Percentiles rank a stretch among this genome's conserved stretches.
Evolutionary conservation across 2,797 vertebrate species (phyloP).

Genomic region (Gadopsis bispinosus): DNA sequence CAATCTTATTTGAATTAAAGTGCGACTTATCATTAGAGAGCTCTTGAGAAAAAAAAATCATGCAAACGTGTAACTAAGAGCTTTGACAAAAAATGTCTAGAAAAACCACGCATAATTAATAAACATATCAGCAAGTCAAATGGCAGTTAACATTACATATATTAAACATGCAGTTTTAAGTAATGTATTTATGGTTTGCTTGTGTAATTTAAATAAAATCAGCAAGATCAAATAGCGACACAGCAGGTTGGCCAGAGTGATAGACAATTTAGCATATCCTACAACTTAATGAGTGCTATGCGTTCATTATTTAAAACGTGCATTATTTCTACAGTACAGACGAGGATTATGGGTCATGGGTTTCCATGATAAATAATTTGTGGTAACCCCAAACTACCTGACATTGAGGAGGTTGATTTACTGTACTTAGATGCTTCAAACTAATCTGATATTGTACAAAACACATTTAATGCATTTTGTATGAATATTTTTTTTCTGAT

Average conservation of each 20-base stretch:
- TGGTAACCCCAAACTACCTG: background rate
- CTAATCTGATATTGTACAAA: background rate
- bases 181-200: background rate
- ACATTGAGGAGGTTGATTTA: background rate
- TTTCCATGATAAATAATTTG: background rate
- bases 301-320: background rate
- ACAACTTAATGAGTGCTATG: background rate
- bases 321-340: background rate
- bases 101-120: constrained; percentile 8
- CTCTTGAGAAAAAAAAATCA: constrained; percentile 12
- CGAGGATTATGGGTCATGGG: background rate
- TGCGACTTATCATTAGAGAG: constrained; percentile 19
- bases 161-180: background rate
- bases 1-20: constrained; percentile 37
- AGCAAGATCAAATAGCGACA: background rate
- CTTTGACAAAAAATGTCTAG: background rate
- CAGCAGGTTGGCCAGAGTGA: background rate
- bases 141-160: background rate
- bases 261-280: background rate
- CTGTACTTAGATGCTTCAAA: background rate
- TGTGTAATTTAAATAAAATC: background rate
- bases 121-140: constrained; percentile 3
- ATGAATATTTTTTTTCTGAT: background rate
- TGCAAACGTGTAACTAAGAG: constrained; percentile 7
- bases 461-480: background rate